Base-by-base conservation (phyloP, 2,888 invertebrate species). In the Pammene fasciana region DNA sequence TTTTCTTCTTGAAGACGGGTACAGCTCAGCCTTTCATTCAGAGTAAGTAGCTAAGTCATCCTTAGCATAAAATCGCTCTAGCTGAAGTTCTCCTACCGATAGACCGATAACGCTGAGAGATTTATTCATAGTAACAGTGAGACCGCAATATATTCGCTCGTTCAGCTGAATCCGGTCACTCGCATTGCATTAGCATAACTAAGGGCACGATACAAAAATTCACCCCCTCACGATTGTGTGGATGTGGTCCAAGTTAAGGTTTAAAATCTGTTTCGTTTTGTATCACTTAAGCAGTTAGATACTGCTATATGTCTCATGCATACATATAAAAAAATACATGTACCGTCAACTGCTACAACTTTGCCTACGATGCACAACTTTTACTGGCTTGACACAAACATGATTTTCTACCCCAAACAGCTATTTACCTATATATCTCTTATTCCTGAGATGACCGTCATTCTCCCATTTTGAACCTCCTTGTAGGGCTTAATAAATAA, bases 101-200 rank as follows among this genome's bases (percentile, higher is more conserved):
- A 76, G 75, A 76, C 75, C 74, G 73, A 75, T 72, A 75, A 79
- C 56, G 62, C 9, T 18, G 38, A 54, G 54, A 65, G 57, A 80
- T 82, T 79, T 80, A 82, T 82, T 82, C 79, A 81, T 80, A 76
- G 78, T 76, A 77, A 76, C 76, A 79, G 78, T 73, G 72, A 73
- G 73, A 74, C 77, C 79, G 75, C 81, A 82, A 84, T 84, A 79
- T 83, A 84, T 82, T 79, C 77, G 72, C 75, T 77, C 78, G 75
- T 76, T 80, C 76, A 73, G 73, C 73, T 72, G 76, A 78, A 77
- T 79, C 78, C 79, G 80, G 80, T 80, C 81, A 77, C 76, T 70
- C 65, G 59, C 68, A 54, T 75, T 75, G 71, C 72, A 83, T 84
- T 82, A 83, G 77, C 84, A 85, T 85, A 85, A 81, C 84, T 82